Conservation (phyloP, 2,797 vertebrate genomes). For the Bucorvus abyssinicus region DNA sequence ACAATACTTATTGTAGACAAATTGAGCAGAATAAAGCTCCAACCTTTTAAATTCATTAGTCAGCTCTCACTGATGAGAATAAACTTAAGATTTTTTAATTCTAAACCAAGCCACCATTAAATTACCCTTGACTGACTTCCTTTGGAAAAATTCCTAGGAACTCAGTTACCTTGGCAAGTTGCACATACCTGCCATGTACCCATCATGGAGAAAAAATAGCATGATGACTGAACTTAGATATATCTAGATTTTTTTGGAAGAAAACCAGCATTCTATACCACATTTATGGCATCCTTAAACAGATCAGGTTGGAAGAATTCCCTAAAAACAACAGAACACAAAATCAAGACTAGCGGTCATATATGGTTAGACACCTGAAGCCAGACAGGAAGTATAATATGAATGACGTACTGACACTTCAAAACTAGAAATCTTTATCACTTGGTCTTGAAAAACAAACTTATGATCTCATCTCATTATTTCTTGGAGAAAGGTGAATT, state of each 20-base stretch:
- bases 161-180: background rate
- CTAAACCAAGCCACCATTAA: background rate
- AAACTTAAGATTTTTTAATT: background rate
- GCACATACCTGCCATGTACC: background rate
- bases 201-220: background rate
- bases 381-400: background rate
- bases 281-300: background rate
- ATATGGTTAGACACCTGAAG: background rate
- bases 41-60: background rate
- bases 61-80: background rate
- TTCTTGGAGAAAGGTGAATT: background rate
- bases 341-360: background rate
- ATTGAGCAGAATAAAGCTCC: background rate
- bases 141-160: background rate
- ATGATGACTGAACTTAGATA: background rate
- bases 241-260: background rate
- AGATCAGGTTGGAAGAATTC: background rate
- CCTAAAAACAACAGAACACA: background rate
- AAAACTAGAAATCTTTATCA: background rate
- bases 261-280: background rate
- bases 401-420: background rate
- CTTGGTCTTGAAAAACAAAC: background rate
- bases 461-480: background rate
- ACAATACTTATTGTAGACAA: background rate
- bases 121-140: background rate